Percentiles rank a stretch among this genome's conserved stretches.
Conservation (phyloP, 30 jellyfish, hydroid and myxozoan species). For the Turritopsis rubra region DNA sequence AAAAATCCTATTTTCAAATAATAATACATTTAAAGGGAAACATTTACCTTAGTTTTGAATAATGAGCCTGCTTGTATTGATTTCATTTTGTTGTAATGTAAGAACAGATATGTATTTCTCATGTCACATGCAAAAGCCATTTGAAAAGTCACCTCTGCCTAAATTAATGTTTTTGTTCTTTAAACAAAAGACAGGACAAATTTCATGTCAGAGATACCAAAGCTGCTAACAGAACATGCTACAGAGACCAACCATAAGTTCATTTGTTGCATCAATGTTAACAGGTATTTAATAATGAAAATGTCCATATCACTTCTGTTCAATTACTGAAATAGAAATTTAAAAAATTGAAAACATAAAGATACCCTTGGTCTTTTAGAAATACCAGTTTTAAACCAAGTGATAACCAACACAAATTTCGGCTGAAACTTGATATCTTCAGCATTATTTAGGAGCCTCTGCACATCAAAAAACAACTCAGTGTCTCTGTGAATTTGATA, state of each 20-base stretch:
- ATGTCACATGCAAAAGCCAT: conserved; percentile 13
- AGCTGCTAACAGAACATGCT: too few relatives aligned
- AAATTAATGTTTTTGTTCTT: too few relatives aligned
- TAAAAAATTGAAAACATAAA: too few relatives aligned
- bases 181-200: too few relatives aligned
- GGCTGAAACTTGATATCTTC: not conserved
- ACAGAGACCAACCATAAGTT: too few relatives aligned
- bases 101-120: not conserved
- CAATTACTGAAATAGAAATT: too few relatives aligned
- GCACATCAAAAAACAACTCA: not conserved
- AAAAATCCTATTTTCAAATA: too few relatives aligned
- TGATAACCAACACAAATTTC: not conserved
- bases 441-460: not conserved
- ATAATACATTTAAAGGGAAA: too few relatives aligned
- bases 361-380: not conserved
- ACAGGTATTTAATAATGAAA: too few relatives aligned
- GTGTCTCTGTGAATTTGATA: not conserved
- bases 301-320: too few relatives aligned
- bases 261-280: too few relatives aligned
- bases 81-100: not conserved
- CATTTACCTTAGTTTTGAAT: not conserved
- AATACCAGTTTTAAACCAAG: not conserved
- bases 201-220: too few relatives aligned
- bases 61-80: not conserved
- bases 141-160: not conserved